These are phyloP conservation scores for Melitaea cinxia DNA, from an alignment of 1,140 invertebrate species.

Conservation along the genomic window DNA sequence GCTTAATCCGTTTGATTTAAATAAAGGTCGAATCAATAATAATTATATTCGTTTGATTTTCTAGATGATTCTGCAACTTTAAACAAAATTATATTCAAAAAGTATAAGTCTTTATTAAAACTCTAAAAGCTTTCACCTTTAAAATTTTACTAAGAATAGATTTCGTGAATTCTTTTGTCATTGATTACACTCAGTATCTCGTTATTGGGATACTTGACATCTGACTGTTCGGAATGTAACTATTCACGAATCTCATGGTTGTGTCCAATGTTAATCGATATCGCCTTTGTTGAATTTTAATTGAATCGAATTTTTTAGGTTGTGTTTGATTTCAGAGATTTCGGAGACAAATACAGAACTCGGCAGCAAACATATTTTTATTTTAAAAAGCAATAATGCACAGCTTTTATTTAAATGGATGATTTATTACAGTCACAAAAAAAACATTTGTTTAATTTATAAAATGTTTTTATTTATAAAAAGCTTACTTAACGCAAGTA, in stretches of 20 bases:
- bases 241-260: not conserved
- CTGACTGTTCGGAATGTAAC: not conserved
- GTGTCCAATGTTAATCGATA: not conserved
- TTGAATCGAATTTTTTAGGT: too few species aligned
- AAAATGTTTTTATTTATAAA: too few species aligned
- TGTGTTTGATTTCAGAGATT: too few species aligned
- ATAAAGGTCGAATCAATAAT: constrained; percentile 14
- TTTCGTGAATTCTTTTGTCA: constrained; percentile 36
- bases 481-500: too few species aligned
- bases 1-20: constrained; percentile 21
- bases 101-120: constrained; percentile 26
- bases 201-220: constrained; percentile 8
- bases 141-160: constrained; percentile 32
- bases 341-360: too few species aligned
- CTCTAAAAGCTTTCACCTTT: constrained; percentile 33
- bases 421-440: too few species aligned
- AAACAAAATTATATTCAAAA: constrained; percentile 28
- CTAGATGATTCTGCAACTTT: constrained; percentile 4
- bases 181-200: constrained; percentile 35
- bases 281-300: not conserved
- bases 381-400: too few species aligned
- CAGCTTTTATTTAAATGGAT: too few species aligned
- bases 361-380: too few species aligned
- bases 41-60: constrained; percentile 2
- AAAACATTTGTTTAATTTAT: too few species aligned